phyloP scores from a whole-genome alignment of 2,888 invertebrate species.

The Scelioninae gen. 1 region DNA sequence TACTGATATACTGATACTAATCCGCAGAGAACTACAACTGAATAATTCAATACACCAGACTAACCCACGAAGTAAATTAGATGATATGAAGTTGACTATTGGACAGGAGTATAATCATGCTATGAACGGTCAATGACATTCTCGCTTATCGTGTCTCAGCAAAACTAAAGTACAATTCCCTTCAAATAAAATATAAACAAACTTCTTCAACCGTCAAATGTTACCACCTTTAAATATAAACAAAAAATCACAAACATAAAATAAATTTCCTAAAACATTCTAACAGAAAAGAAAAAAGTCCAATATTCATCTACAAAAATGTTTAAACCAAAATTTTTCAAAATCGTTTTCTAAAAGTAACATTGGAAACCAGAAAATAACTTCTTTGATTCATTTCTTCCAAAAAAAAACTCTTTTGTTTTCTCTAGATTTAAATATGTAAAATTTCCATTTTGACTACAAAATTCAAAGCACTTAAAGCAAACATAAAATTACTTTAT shows the following conservation, averaged over 20 bases:
- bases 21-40: too few species aligned
- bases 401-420: too few species aligned
- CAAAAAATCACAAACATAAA: neutral
- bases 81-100: slow-evolving; percentile 25
- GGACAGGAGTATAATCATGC: slow-evolving; percentile 54
- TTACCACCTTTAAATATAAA: neutral
- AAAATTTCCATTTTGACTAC: neutral
- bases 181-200: slow-evolving; percentile 52
- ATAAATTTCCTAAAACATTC: too few species aligned
- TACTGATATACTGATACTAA: too few species aligned
- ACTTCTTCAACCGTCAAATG: slow-evolving; percentile 9
- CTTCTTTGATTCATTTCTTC: too few species aligned
- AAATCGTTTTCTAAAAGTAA: too few species aligned
- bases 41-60: neutral
- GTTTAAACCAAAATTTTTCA: too few species aligned
- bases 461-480: neutral
- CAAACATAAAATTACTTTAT: neutral
- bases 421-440: too few species aligned
- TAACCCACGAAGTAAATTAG: slow-evolving; percentile 16
- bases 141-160: slow-evolving; percentile 74
- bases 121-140: slow-evolving; percentile 76
- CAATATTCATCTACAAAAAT: too few species aligned
- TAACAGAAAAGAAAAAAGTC: too few species aligned
- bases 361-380: too few species aligned
- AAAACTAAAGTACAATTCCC: slow-evolving; percentile 44